Evolutionary conservation across 1,140 invertebrate genomes (phyloP), one percentile per base, ranked within the genome.

Genomic region (Drosophila novamexicana): DNA sequence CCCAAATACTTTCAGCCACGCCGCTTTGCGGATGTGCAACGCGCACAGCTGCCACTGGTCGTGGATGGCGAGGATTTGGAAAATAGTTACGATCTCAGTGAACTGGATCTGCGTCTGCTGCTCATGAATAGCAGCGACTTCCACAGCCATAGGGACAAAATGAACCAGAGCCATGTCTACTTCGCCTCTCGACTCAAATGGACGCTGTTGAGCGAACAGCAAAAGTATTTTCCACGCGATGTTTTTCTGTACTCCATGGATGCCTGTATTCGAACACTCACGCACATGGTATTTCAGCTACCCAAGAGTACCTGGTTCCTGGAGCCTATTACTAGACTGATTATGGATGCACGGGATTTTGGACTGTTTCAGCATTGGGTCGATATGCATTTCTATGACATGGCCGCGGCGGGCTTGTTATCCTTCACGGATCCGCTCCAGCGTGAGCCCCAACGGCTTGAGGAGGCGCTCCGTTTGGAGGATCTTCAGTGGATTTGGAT

Each of bases 221-320:
- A 89, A 39, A 84, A 76, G 57, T 77, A 77, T 36, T 89, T 90
- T 34, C 42, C 61, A 0, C 61, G 49, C 0, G 75, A 85, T 10
- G 61, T 89, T 0, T 89, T 89, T 9, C 44, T 84, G 4, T 89
- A 84, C 64, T 90, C 84, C 2, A 56, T 10, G 62, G 81, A 81
- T 12, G 84, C 81, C n/a, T 89, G 84, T 39, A 1, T 70, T 7
- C 62, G 54, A 12, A 32, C 77, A 0, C 37, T 90, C n/a, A 64
- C 64, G 7, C 44, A 81, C 6, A 53, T 90, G 12, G 61, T 66
- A 0, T 81, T 89, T 8, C 70, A 75, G 32, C 34, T 88, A 45
- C 62, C 57, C 0, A 36, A 67, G 12, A 59, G 62, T 22, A 79
- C 85, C 1, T 73, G 70, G 65, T 76, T 89, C 1, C 32, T 40